Evolutionary conservation across 2,113 vertebrate genomes (phyloP).

Genomic region (Mirza zaza): DNA sequence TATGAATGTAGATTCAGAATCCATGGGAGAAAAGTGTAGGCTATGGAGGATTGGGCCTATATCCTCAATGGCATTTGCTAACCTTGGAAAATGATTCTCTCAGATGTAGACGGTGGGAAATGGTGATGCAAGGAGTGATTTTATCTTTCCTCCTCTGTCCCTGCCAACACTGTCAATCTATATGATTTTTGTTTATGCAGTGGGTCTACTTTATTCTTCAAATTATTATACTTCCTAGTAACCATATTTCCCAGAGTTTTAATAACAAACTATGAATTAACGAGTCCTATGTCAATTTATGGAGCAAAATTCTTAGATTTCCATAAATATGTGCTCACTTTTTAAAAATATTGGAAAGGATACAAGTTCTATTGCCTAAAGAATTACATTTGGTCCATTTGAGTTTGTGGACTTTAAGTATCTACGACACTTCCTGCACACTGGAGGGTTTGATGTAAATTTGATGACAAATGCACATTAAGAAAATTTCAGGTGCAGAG

Average conservation of each 20-base stretch:
- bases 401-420: not conserved
- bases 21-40: not conserved
- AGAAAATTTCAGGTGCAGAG: not conserved
- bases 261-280: not conserved
- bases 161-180: not conserved
- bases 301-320: not conserved
- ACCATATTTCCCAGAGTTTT: constrained; percentile 2
- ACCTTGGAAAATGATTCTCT: not conserved
- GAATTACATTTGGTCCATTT: not conserved
- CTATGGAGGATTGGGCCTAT: not conserved
- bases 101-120: not conserved
- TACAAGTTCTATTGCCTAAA: not conserved
- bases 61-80: not conserved
- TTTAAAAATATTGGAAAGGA: not conserved
- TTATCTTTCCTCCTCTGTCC: not conserved
- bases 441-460: not conserved
- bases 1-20: not conserved
- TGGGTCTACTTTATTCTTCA: not conserved
- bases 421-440: not conserved
- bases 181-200: not conserved
- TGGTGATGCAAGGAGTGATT: not conserved
- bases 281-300: not conserved
- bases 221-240: not conserved
- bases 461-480: not conserved
- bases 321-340: not conserved